Percentiles rank a stretch among this genome's conserved stretches.
phyloP scores from a whole-genome alignment of 2,888 invertebrate species.

The Agriopis marginaria region DNA sequence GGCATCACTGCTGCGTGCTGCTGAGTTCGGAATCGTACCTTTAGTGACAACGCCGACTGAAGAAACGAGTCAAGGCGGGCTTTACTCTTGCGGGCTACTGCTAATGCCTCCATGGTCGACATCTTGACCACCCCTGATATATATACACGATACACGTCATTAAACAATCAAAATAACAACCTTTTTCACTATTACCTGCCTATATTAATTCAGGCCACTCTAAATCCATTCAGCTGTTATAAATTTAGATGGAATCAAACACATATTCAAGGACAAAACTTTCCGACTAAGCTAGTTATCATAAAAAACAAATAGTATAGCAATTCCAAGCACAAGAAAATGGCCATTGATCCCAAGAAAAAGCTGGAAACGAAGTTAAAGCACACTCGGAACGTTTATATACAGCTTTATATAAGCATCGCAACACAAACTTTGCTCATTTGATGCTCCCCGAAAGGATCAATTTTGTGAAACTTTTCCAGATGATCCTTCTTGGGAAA shows the following conservation, averaged over 20 bases:
- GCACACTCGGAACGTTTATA: conserved; percentile 35
- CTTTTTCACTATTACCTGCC: no score
- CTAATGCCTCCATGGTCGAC: no score
- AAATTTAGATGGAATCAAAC: background rate
- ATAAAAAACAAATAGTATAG: background rate
- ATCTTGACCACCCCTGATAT: no score
- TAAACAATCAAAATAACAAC: no score
- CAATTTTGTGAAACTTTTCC: conserved; percentile 61
- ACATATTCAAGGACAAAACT: background rate
- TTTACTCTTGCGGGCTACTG: no score
- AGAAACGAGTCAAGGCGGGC: no score
- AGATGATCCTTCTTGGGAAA: conserved; percentile 43
- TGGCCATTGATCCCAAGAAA: conserved; percentile 19
- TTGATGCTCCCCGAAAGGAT: conserved; percentile 53
- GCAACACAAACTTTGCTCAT: conserved; percentile 59
- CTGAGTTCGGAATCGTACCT: no score
- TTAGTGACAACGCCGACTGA: no score
- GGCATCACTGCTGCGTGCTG: no score
- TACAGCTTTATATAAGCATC: conserved; percentile 42
- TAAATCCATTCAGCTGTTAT: no score
- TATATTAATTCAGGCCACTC: no score
- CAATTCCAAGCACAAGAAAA: conserved; percentile 5
- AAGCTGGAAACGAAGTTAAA: conserved; percentile 29
- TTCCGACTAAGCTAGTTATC: background rate
- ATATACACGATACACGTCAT: no score